A percentile compares a stretch with the other conserved stretches of the same genome.
Evolutionary conservation across 2,113 vertebrate species (phyloP).

Genomic region (mouse (Mus musculus)): DNA sequence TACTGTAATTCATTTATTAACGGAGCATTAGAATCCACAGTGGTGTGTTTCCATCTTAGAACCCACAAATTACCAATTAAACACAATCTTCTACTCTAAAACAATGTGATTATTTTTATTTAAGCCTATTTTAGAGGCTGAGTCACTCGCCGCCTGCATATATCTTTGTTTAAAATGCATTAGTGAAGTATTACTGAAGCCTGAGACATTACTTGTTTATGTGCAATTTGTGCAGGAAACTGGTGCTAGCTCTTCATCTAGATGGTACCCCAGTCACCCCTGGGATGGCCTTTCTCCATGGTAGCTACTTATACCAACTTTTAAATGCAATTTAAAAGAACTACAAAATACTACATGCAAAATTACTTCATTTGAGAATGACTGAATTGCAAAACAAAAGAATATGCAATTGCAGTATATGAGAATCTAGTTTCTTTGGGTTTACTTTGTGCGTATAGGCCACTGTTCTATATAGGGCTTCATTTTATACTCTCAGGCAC

Average conservation of each 20-base stretch:
- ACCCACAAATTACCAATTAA: conserved; percentile 73
- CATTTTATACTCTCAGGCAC: conserved; percentile 5
- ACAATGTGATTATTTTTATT: conserved; percentile 76
- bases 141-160: conserved; percentile 22
- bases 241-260: conserved; percentile 15
- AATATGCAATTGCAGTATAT: not conserved
- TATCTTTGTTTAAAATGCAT: conserved; percentile 76
- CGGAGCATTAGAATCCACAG: conserved; percentile 71
- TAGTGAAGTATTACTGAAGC: conserved; percentile 62
- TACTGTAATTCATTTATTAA: conserved; percentile 73
- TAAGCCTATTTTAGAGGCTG: conserved; percentile 67
- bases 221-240: conserved; percentile 40
- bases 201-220: conserved; percentile 49
- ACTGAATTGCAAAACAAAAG: not conserved
- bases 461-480: not conserved
- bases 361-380: conserved; percentile 53
- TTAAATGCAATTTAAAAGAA: conserved; percentile 36
- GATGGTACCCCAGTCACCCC: not conserved
- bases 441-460: not conserved
- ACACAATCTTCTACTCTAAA: conserved; percentile 76
- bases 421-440: not conserved
- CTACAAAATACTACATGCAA: conserved; percentile 29
- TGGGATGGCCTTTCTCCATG: not conserved
- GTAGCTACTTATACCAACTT: conserved; percentile 4
- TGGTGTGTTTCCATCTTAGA: conserved; percentile 71